Evolutionary conservation across 2,888 invertebrate genomes (phyloP), one percentile per base, ranked within the genome.

Genomic region (Marronus borbonicus): DNA sequence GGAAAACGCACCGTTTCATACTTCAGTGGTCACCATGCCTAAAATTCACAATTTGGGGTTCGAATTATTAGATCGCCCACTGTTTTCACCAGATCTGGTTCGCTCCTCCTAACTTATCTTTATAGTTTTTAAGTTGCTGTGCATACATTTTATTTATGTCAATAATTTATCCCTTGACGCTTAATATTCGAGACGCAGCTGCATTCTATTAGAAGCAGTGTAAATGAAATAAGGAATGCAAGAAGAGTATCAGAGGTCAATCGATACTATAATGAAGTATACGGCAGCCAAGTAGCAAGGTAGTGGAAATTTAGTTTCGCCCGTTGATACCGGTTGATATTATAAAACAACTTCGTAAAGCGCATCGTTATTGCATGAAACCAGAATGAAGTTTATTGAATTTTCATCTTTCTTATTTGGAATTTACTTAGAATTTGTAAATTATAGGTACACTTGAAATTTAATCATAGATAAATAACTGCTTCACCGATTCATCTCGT

Each of bases 261-360:
- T 69, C 69, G 52, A 69, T 69, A 69, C 20, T 24, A n/a, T 69
- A 69, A 69, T 12, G 50, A 69, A 69, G 50, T 28, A 3, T 8
- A 65, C 12, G 69, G 24, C 24, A 50, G 52, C 2, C 28, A 52
- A 24, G 49, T 66, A 44, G 17, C 49, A 49, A 66, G 66, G 17
- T n/a, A 39, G 52, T 50, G 69, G 69, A 69, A 69, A 69, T 69
- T 49, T 8, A 69, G 10, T 52, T 69, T 52, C 50, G 28, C 52
- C 50, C 52, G 24, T 50, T 50, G 2, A n/a, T 49, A 50, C 49
- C 52, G 17, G 17, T 52, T 52, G 20, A 12, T n/a, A 28, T 28
- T 64, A 3, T 17, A 50, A 69, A 69, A 50, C 31, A 52, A 28
- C 12, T 69, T n/a, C 50, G 49, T 68, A 69, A 69, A 69, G 14